These are phyloP conservation scores for Euura saliciscinereae DNA, from an alignment of 1,140 invertebrate genomes.

Conservation along the genomic window DNA sequence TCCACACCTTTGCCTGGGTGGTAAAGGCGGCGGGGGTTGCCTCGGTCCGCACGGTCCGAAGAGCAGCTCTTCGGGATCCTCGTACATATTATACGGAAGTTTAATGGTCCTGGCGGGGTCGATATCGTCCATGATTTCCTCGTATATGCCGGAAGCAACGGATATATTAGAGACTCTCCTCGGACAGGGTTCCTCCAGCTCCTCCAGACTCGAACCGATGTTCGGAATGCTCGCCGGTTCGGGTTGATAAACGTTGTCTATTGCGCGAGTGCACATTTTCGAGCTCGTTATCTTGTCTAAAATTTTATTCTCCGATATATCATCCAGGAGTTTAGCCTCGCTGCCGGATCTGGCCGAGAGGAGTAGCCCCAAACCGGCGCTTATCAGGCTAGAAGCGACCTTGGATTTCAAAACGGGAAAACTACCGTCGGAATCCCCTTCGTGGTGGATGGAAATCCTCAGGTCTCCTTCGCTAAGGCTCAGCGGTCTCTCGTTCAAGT, in stretches of 20 bases:
- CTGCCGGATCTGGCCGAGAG: conserved; percentile 36
- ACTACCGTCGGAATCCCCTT: conserved; percentile 29
- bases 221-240: conserved; percentile 35
- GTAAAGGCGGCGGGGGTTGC: conserved; percentile 52
- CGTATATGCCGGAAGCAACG: conserved; percentile 62
- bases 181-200: conserved; percentile 36
- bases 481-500: conserved; percentile 44
- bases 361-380: conserved; percentile 48
- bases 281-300: conserved; percentile 12
- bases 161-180: conserved; percentile 58
- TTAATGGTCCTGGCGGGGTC: conserved; percentile 22
- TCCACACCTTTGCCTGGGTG: conserved; percentile 46
- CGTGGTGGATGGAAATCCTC: conserved; percentile 29
- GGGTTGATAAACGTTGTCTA: conserved; percentile 48
- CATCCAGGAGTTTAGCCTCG: conserved; percentile 37
- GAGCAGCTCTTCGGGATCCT: conserved; percentile 42
- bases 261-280: conserved; percentile 25
- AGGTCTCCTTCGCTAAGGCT: conserved; percentile 63
- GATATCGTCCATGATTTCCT: conserved; percentile 56
- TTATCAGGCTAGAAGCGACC: conserved; percentile 43
- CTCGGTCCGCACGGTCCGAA: conserved; percentile 25
- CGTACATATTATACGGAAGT: conserved; percentile 41
- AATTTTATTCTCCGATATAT: conserved; percentile 23
- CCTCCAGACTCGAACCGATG: conserved; percentile 32
- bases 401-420: conserved; percentile 38